phyloP scores from a whole-genome alignment of 1,140 invertebrate genomes.

The Lucilia sericata region DNA sequence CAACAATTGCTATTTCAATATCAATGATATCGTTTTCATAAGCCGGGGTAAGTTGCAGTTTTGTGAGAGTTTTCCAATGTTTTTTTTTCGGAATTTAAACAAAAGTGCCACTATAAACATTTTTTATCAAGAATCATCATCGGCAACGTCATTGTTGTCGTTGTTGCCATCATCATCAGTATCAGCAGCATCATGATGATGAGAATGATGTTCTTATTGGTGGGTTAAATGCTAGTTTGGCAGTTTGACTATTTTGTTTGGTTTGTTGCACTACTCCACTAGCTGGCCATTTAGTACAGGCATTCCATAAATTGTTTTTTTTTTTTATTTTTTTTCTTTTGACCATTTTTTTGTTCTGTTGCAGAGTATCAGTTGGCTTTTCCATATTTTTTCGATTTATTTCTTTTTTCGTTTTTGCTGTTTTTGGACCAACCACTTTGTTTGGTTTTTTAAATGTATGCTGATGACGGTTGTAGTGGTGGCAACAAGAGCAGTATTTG shows the following conservation, averaged over 20 bases:
- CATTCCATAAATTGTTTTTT: conserved; percentile 15
- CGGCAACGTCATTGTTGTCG: background rate
- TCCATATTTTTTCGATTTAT: background rate
- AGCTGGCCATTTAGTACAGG: conserved; percentile 2
- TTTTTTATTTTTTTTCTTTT: background rate
- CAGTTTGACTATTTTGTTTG: background rate
- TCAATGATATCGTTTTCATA: background rate
- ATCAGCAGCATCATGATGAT: background rate
- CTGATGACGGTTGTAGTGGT: conserved; percentile 16
- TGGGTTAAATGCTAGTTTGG: background rate
- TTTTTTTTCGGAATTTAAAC: background rate
- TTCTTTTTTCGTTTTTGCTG: background rate
- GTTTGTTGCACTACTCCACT: background rate
- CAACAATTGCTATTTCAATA: background rate
- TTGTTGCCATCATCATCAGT: background rate
- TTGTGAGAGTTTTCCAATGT: too few species aligned
- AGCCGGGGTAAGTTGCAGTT: background rate
- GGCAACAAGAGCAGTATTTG: background rate
- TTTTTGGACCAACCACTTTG: background rate
- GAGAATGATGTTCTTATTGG: background rate
- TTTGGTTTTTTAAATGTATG: conserved; percentile 1
- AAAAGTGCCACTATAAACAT: conserved; percentile 7
- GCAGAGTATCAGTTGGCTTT: background rate
- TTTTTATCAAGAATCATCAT: conserved; percentile 17
- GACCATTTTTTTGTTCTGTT: background rate